Evolutionary conservation across 2,888 invertebrate genomes (phyloP), one percentile per base, ranked within the genome.

Genomic region (Drosophila pseudotakahashii): DNA sequence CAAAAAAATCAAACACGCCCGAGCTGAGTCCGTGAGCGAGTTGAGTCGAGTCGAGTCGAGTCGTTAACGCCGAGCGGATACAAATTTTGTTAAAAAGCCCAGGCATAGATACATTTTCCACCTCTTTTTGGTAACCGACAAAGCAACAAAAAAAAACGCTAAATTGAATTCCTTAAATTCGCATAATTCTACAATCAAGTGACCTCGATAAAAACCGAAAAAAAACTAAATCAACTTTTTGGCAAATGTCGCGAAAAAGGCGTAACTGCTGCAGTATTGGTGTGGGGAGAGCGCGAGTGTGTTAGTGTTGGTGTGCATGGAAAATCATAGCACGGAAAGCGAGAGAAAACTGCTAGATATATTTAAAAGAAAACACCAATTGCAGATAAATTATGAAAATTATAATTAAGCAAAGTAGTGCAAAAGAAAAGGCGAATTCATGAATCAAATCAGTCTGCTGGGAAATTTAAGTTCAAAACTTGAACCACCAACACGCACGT

Each of bases 101-200:
- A 71, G 64, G 48, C 70, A 87, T 82, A 83, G 80, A 83, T 87
- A 87, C 88, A 83, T 87, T 85, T 87, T 81, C 78, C 81, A 82
- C 68, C 71, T 67, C 62, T 61, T 70, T 63, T 73, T 60, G 36
- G 44, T 23, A 63, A 64, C 55, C 39, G 37, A 19, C 7, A 41
- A 42, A 13, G 9, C 14, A 14, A 10, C 1, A 13, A 62, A 76
- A 14, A 10, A 3, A 13, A 62, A 76, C 59, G 64, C 16, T 16
- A 39, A 14, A 41, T 41, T 16, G 4, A 23, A 42, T 13, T 4
- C 26, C n/a, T 16, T 32, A 39, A 54, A 32, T n/a, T n/a, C n/a
- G n/a, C n/a, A n/a, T n/a, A 39, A 59, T 55, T 30, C 55, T n/a
- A 55, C 58, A 54, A 55, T 32, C 39, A 19, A 59, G 58, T 55